These are phyloP conservation scores for Eucriotettix oculatus DNA, from an alignment of 2,888 invertebrate species.

Conservation along the genomic window DNA sequence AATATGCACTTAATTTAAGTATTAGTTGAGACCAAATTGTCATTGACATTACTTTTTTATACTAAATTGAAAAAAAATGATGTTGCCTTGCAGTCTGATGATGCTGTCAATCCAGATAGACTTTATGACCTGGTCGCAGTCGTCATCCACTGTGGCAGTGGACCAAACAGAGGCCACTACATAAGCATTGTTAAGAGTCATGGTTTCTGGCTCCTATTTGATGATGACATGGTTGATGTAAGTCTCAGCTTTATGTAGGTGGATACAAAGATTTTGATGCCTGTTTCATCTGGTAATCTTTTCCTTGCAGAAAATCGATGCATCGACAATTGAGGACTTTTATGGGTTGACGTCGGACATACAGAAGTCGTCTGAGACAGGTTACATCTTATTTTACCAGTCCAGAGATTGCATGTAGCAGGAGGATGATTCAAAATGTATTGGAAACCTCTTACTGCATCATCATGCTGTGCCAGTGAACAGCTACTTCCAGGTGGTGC, in stretches of 20 bases:
- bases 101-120: slow-evolving; percentile 94
- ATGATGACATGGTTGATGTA: slow-evolving; percentile 99
- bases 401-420: slow-evolving; percentile 55
- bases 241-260: slow-evolving; percentile 27
- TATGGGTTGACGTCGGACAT: slow-evolving; percentile 97
- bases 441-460: too few relatives aligned
- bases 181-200: slow-evolving; percentile 99
- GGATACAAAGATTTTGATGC: not conserved
- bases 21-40: too few relatives aligned
- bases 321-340: slow-evolving; percentile 97
- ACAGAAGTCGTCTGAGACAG: slow-evolving; percentile 98
- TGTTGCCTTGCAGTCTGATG: slow-evolving; percentile 62
- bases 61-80: too few relatives aligned
- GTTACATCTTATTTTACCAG: slow-evolving; percentile 98
- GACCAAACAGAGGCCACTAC: slow-evolving; percentile 98
- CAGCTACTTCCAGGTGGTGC: too few relatives aligned
- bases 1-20: not conserved
- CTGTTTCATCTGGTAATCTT: not conserved
- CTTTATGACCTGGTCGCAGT: slow-evolving; percentile 98
- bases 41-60: too few relatives aligned
- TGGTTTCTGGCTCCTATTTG: slow-evolving; percentile 97
- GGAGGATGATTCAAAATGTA: not conserved
- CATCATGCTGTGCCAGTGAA: too few relatives aligned
- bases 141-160: slow-evolving; percentile 98
- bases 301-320: slow-evolving; percentile 81